These are phyloP conservation scores for Hypomecis atomaria DNA, from an alignment of 2,888 invertebrate genomes.

Conservation along the genomic window DNA sequence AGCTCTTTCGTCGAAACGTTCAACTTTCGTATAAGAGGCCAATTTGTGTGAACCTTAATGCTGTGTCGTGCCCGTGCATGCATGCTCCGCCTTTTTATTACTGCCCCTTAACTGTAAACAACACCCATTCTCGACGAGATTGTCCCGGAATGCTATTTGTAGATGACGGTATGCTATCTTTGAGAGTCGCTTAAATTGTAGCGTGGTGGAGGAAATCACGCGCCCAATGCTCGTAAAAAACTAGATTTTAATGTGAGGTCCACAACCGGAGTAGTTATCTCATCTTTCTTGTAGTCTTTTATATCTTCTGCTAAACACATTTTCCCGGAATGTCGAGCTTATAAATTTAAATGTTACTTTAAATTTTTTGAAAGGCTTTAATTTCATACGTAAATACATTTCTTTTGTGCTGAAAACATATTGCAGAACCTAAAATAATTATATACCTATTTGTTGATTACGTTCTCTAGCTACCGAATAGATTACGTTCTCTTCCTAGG, in stretches of 20 bases:
- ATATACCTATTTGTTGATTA: background rate
- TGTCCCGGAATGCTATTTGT: conserved; percentile 64
- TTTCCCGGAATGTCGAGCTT: conserved; percentile 15
- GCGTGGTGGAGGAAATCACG: conserved; percentile 43
- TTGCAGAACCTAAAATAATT: background rate
- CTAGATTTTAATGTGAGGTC: conserved; percentile 44
- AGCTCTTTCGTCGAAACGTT: conserved; percentile 77
- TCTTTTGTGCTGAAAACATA: too few species aligned
- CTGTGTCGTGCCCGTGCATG: conserved; percentile 74
- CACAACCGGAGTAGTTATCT: conserved; percentile 38
- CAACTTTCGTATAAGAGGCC: conserved; percentile 79
- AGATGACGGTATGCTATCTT: conserved; percentile 61
- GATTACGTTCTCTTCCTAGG: too few species aligned
- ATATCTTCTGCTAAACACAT: conserved; percentile 28
- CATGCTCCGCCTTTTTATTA: conserved; percentile 82
- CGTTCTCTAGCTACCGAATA: too few species aligned
- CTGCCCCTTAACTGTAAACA: conserved; percentile 82
- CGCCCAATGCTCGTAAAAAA: conserved; percentile 52
- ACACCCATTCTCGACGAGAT: conserved; percentile 74
- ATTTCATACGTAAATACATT: background rate
- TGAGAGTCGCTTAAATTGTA: conserved; percentile 41
- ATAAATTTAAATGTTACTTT: conserved; percentile 15
- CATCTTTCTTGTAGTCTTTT: conserved; percentile 38
- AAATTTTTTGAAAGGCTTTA: conserved; percentile 13
- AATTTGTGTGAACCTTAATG: conserved; percentile 79